Evolutionary conservation across 2,888 invertebrate genomes (phyloP), one percentile per base, ranked within the genome.

Genomic region (Bombyx huttoni): DNA sequence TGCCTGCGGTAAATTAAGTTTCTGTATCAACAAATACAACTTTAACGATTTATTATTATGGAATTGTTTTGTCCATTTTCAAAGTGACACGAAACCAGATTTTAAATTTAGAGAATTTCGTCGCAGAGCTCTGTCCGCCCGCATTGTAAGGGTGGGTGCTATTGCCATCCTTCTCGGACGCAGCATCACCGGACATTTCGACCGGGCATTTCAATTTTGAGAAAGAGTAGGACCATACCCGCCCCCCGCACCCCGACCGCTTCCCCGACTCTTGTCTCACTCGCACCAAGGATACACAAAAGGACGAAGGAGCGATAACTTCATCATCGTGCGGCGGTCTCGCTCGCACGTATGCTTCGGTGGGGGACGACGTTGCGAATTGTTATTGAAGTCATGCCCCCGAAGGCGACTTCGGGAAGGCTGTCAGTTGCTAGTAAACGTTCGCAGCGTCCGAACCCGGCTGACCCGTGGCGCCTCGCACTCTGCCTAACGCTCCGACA

Each of bases 161-260:
- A 87, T 85, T 80, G 86, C 87, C 74, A 62, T 88, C 87, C 86
- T 69, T 81, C 87, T 88, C 87, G 87, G 87, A 87, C 88, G 82
- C 86, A 87, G 87, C 88, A 82, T 87, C 87, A 82, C 89, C 85
- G 89, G 89, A 88, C 89, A 89, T 86, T 89, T 88, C 88, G 89
- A 87, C 88, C 89, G 88, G 88, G 88, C 89, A 88, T 89, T 89
- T 89, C 88, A 89, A 89, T 89, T 89, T 88, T 87, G 88, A 89
- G 89, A 88, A 88, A 89, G 87, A 87, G 88, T 84, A 86, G 86
- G 84, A 86, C 82, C 82, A 79, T 72, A 75, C 76, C 67, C 80
- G 73, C 64, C 74, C 73, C 73, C 72, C 81, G 70, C 79, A 62
- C 73, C 68, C 59, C 75, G 58, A 62, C 58, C 67, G 60, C 64